Percentiles rank a stretch among this genome's conserved stretches.
These are phyloP conservation scores for Anoplophora glabripennis DNA, from an alignment of 1,140 invertebrate species.

Conservation along the genomic window DNA sequence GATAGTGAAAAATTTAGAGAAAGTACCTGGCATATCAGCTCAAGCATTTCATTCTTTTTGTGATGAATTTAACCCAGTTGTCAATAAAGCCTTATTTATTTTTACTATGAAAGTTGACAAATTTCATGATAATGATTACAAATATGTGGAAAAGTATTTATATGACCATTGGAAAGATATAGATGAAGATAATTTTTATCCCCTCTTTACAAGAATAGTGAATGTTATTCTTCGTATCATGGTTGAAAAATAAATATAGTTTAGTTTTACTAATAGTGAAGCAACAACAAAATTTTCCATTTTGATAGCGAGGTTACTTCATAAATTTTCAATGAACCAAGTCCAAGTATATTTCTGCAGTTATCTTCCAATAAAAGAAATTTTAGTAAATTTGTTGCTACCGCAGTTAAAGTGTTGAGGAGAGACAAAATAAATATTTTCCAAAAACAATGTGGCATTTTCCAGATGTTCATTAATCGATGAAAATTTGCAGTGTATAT, in stretches of 20 bases:
- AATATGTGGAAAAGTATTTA: slow-evolving; percentile 29
- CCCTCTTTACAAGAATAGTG: slow-evolving; percentile 40
- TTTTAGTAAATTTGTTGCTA: too few species aligned
- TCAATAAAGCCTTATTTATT: slow-evolving; percentile 51
- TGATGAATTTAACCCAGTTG: slow-evolving; percentile 53
- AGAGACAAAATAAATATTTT: too few species aligned
- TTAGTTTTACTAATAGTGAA: too few species aligned
- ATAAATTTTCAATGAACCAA: too few species aligned
- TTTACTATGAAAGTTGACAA: slow-evolving; percentile 50
- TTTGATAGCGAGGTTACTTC: too few species aligned
- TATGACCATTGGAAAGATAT: slow-evolving; percentile 35
- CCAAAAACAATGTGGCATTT: too few species aligned
- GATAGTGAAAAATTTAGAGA: slow-evolving; percentile 51
- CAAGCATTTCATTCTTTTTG: slow-evolving; percentile 57
- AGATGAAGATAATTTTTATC: slow-evolving; percentile 36
- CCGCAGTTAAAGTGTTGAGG: too few species aligned
- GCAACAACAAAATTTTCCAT: too few species aligned
- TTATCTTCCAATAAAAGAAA: too few species aligned
- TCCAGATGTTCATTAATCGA: too few species aligned
- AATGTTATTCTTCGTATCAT: slow-evolving; percentile 28
- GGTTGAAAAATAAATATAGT: neutral
- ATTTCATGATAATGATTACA: slow-evolving; percentile 15
- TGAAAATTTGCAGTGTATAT: too few species aligned
- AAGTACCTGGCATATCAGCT: slow-evolving; percentile 48
- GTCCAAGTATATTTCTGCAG: too few species aligned